phyloP scores from a whole-genome alignment of 2,113 vertebrate genomes.

The Carassius carassius region DNA sequence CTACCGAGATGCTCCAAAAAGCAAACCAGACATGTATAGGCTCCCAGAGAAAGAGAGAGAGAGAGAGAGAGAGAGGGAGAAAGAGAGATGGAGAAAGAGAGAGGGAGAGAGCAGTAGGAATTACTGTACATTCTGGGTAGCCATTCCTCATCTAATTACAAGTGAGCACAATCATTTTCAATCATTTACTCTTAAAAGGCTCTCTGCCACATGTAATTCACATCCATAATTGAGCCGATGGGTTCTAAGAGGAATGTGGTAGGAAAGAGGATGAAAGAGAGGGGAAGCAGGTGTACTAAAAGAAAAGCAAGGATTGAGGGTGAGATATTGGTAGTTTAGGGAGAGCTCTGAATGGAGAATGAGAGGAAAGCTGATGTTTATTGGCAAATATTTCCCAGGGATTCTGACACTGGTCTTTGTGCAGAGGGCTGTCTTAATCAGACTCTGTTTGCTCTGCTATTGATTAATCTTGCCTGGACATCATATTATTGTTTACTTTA shows the following conservation, averaged over 20 bases:
- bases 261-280: not conserved
- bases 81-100: not conserved
- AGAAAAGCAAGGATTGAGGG: not conserved
- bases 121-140: constrained; percentile 48
- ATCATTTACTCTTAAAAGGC: constrained; percentile 61
- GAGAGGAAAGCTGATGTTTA: constrained; percentile 28
- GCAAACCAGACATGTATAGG: constrained; percentile 8
- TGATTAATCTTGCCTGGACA: constrained; percentile 47
- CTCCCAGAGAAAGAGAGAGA: not conserved
- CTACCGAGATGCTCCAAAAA: constrained; percentile 40
- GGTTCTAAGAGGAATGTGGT: constrained; percentile 5
- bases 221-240: constrained; percentile 53
- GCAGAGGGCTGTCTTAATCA: constrained; percentile 21
- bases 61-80: constrained; percentile 1
- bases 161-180: constrained; percentile 66
- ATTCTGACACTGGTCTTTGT: constrained; percentile 8
- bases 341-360: not conserved
- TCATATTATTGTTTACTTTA: constrained; percentile 49
- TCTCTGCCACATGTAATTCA: constrained; percentile 65
- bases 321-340: constrained; percentile 8
- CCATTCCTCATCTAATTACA: constrained; percentile 65
- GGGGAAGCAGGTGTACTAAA: constrained; percentile 19
- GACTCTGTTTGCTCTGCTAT: constrained; percentile 36
- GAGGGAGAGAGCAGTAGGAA: constrained; percentile 31
- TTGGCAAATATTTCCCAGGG: constrained; percentile 19